Evolutionary conservation across 2,113 vertebrate genomes (phyloP), one percentile per base, ranked within the genome.

Genomic region (Edolisoma coerulescens): DNA sequence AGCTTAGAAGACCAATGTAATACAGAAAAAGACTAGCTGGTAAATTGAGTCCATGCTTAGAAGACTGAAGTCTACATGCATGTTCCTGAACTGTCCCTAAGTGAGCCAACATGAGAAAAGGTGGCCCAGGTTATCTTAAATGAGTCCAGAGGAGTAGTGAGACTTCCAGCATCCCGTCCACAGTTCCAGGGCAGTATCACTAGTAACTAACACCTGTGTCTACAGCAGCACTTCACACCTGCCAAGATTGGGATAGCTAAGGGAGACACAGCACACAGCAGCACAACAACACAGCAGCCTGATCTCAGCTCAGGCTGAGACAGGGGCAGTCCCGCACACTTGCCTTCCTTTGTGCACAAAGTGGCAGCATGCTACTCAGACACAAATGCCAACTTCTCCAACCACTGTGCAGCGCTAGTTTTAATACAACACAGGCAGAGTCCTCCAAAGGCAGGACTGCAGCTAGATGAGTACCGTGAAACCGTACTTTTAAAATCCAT

Each of bases 321-420:
- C 42, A 45, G 16, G 6, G 14, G 32, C 44, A 71, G 13, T 22
- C 30, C 52, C 33, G 19, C 26, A 74, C 21, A 30, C 13, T 6
- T 21, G 45, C 52, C 37, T 50, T 67, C 21, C 17, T 27, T 42
- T 1, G 0, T 3, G 32, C 50, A 50, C 14, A 7, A 65, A n/a
- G 49, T 2, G 4, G n/a, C 49, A 80, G 45, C 6, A 12, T 7
- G 13, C 32, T 60, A 22, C 41, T 28, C 30, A 13, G 15, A n/a
- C 56, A 90, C 6, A 56, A 69, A 47, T 22, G 15, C 8, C 23
- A 90, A 37, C 32, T 53, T 53, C 53, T 60, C 37, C 3, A 84
- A 23, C 26, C 28, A 30, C 20, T n/a, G 30, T 5, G 3, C 32
- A 73, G 39, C 6, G 57, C 21, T 23, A 35, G 24, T 52, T 91